Percentiles rank a stretch among this genome's conserved stretches.
These are phyloP conservation scores for Xestia sexstrigata DNA, from an alignment of 2,888 invertebrate genomes.

Conservation along the genomic window DNA sequence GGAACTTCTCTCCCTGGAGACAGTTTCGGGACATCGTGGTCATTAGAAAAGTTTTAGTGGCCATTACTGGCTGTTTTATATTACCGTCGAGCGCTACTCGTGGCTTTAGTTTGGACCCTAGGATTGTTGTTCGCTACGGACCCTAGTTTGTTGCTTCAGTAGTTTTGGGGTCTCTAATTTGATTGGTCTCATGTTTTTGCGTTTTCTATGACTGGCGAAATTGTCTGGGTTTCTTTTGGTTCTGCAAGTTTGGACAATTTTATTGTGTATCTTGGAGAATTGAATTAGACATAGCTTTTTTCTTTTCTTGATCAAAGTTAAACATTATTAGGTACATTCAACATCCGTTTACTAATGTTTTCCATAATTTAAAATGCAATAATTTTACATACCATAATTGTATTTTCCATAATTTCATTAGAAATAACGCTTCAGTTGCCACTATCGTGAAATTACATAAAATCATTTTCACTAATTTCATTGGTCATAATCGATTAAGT, in stretches of 20 bases:
- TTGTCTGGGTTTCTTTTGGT: slow-evolving; percentile 25
- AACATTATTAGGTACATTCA: neutral
- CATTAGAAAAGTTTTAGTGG: slow-evolving; percentile 88
- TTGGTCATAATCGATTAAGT: too few relatives aligned
- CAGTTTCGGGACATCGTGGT: slow-evolving; percentile 84
- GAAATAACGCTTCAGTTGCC: too few relatives aligned
- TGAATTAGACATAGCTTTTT: neutral
- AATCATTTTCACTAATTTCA: too few relatives aligned
- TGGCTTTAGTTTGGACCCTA: slow-evolving; percentile 71
- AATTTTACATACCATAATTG: too few relatives aligned
- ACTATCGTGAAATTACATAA: too few relatives aligned
- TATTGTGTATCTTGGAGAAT: slow-evolving; percentile 1
- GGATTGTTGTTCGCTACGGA: slow-evolving; percentile 46
- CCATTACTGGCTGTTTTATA: slow-evolving; percentile 85
- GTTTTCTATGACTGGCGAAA: slow-evolving; percentile 19
- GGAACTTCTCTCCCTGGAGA: slow-evolving; percentile 81
- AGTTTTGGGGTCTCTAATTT: slow-evolving; percentile 47
- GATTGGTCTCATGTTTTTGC: slow-evolving; percentile 31
- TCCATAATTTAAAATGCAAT: too few relatives aligned
- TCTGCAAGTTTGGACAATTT: neutral
- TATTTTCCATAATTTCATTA: too few relatives aligned
- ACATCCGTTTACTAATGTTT: too few relatives aligned
- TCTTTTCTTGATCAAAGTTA: neutral
- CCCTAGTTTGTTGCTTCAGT: slow-evolving; percentile 48
- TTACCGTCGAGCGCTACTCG: slow-evolving; percentile 73